Evolutionary conservation across 2,888 invertebrate species (phyloP), one percentile per base, ranked within the genome.

Genomic region (Caenorhabditis sulstoni): DNA sequence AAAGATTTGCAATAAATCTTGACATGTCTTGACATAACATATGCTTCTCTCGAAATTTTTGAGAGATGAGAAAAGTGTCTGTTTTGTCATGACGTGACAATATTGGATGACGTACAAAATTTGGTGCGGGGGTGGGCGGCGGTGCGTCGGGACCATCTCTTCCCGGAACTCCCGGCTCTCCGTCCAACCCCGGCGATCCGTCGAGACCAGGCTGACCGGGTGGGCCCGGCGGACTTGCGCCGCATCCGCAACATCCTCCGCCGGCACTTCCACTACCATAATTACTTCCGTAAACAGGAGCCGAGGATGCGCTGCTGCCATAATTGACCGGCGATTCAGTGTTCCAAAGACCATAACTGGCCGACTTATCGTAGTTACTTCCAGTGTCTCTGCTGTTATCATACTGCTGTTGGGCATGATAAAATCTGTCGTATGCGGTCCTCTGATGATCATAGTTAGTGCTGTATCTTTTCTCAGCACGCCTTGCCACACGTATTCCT

Each of bases 171-270:
- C 83, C 88, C 4, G 86, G 76, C 14, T 80, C 79, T 45, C 88
- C 88, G 23, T 87, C 80, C 16, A 62, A 61, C 57, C 88, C 88
- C n/a, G 80, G 77, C 5, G 67, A 16, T 62, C 87, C 87, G 55
- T 87, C 85, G n/a, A 75, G 61, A 44, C 87, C 87, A n/a, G 87
- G 85, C 11, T 78, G 81, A 37, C 87, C 87, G 3, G 87, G 84
- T 35, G 87, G 85, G 16, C 87, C 85, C 9, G 74, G 75, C 0
- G 80, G 57, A 4, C 75, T 75, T 14, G 70, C 81, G 14, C 85
- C 85, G 59, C 85, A 85, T 44, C 85, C 85, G 52, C 85, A 85
- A 57, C 85, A 85, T 12, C 77, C 80, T 22, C 83, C 77, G 12
- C 41, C 23, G 22, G 18, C 9, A 8, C 52, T 44, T 44, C 44